phyloP scores from a whole-genome alignment of 2,888 invertebrate species.

The Sesia bembeciformis region DNA sequence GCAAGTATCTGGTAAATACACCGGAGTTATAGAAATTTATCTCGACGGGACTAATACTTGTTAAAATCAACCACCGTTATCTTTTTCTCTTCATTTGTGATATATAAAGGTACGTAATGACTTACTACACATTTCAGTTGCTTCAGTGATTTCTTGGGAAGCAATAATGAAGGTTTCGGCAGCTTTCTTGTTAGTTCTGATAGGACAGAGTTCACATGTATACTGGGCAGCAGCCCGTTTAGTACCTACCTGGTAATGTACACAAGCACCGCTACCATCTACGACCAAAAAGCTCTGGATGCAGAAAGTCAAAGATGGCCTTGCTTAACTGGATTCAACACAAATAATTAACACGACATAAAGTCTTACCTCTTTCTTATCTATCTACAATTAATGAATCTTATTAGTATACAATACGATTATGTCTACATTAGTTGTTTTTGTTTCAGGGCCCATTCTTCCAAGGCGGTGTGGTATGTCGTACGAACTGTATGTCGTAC shows the following conservation, averaged over 20 bases:
- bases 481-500: conserved; percentile 23
- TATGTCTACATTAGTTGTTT: not conserved
- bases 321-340: too few relatives aligned
- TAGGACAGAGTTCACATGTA: conserved; percentile 10
- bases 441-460: conserved; percentile 30
- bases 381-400: too few relatives aligned
- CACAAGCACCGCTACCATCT: not conserved
- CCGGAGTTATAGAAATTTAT: too few relatives aligned
- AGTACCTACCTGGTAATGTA: too few relatives aligned
- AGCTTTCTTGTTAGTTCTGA: not conserved
- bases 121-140: not conserved
- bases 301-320: conserved; percentile 29
- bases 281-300: conserved; percentile 33
- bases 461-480: conserved; percentile 28
- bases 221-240: conserved; percentile 10
- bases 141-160: not conserved
- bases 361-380: too few relatives aligned
- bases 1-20: too few relatives aligned
- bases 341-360: too few relatives aligned
- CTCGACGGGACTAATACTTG: too few relatives aligned
- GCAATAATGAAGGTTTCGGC: not conserved
- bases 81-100: not conserved
- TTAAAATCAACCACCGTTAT: too few relatives aligned
- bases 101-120: not conserved
- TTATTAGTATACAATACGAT: too few relatives aligned